These are phyloP conservation scores for Boulengeromyrus knoepffleri DNA, from an alignment of 2,113 vertebrate genomes.

Conservation along the genomic window DNA sequence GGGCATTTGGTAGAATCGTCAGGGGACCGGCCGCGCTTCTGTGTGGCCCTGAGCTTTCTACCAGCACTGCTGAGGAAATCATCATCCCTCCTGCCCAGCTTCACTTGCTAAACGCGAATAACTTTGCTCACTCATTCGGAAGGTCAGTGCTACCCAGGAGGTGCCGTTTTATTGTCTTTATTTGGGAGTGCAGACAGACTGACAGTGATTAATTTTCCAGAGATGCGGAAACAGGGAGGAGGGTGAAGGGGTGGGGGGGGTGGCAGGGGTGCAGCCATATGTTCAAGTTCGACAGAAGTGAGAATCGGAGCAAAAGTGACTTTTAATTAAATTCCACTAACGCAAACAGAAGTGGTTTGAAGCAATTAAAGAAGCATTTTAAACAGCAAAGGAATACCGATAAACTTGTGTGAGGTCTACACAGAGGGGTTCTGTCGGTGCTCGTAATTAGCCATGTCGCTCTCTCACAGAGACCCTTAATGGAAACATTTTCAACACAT, in stretches of 20 bases:
- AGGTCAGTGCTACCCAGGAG: not conserved
- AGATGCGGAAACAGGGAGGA: not conserved
- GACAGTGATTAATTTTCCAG: not conserved
- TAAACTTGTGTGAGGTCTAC: not conserved
- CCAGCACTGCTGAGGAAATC: not conserved
- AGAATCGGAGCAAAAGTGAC: not conserved
- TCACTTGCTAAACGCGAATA: not conserved
- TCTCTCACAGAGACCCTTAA: not conserved
- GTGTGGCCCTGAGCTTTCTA: not conserved
- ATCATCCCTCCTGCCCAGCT: not conserved
- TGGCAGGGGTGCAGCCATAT: not conserved
- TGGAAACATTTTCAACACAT: not conserved
- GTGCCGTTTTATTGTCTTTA: not conserved
- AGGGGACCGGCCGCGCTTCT: not conserved
- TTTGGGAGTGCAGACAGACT: not conserved
- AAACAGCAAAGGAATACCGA: not conserved
- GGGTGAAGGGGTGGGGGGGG: not conserved
- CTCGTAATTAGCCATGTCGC: not conserved
- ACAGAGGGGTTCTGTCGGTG: not conserved
- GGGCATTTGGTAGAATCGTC: not conserved
- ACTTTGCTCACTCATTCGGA: not conserved
- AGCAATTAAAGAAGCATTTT: not conserved
- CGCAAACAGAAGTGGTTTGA: not conserved
- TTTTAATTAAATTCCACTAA: constrained; percentile 9
- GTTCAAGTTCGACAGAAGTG: not conserved